Conservation (phyloP, 2,797 vertebrate genomes). For the Cossypha heuglini region DNA sequence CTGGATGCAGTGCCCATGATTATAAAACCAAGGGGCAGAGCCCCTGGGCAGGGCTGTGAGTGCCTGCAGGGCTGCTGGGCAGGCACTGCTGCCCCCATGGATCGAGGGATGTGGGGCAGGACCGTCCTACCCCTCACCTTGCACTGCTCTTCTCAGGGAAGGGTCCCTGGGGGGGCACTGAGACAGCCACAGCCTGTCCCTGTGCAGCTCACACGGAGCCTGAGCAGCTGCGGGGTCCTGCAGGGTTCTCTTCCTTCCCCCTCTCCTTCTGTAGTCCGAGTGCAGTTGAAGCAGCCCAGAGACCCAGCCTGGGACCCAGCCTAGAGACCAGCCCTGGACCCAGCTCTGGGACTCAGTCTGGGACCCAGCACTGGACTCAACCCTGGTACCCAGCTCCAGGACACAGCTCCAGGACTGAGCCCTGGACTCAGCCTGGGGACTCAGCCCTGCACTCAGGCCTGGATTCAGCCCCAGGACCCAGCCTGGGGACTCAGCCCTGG, state of each 20-base stretch:
- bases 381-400: too few relatives aligned
- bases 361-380: too few relatives aligned
- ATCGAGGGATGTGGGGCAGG: accelerated
- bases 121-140: background rate
- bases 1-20: too few relatives aligned
- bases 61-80: background rate
- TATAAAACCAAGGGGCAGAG: background rate
- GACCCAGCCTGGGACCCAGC: too few relatives aligned
- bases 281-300: background rate
- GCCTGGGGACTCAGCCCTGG: too few relatives aligned
- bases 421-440: too few relatives aligned
- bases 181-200: background rate
- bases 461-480: background rate
- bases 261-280: background rate
- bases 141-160: background rate
- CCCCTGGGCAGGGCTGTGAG: background rate
- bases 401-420: background rate
- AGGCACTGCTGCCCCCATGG: background rate
- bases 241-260: accelerated
- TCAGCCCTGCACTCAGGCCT: too few relatives aligned
- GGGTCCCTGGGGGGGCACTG: too few relatives aligned
- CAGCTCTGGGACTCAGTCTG: too few relatives aligned
- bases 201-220: accelerated
- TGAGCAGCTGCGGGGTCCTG: accelerated
- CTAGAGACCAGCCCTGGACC: too few relatives aligned